Evolutionary conservation across 2,113 vertebrate species (phyloP).

Genomic region (Elephantulus edwardii): DNA sequence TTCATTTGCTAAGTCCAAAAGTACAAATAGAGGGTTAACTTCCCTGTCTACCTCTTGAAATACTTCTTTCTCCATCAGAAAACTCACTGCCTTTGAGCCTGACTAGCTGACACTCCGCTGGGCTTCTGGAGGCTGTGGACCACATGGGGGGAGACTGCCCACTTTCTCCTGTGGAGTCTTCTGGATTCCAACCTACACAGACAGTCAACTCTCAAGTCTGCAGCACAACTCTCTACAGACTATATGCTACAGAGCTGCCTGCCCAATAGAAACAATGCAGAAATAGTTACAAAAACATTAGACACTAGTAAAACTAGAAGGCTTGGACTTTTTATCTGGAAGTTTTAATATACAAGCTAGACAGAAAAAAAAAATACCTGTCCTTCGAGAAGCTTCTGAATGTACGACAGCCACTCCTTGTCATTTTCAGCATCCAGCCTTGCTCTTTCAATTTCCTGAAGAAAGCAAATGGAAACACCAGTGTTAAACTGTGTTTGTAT

Average conservation of each 20-base stretch:
- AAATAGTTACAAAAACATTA: constrained; percentile 58
- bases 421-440: constrained; percentile 84
- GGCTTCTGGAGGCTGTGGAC: no score
- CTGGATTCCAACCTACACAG: no score
- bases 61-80: constrained; percentile 60
- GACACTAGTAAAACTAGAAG: constrained; percentile 37
- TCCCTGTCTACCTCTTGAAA: constrained; percentile 54
- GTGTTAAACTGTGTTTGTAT: constrained; percentile 11
- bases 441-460: constrained; percentile 83
- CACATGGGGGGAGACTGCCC: no score
- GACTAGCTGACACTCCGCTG: no score
- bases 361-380: constrained; percentile 86
- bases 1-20: constrained; percentile 76
- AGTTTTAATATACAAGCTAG: constrained; percentile 55
- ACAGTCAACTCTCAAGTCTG: no score
- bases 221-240: no score
- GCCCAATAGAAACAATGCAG: constrained; percentile 59
- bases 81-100: no score
- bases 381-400: constrained; percentile 90
- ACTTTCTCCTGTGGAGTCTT: no score
- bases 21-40: constrained; percentile 72
- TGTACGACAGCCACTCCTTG: constrained; percentile 88
- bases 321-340: constrained; percentile 24
- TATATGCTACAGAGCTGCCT: no score
- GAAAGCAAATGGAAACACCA: constrained; percentile 49